These are phyloP conservation scores for Trididemnum miniatum DNA, from an alignment of 23 tunicate species.

Conservation along the genomic window DNA sequence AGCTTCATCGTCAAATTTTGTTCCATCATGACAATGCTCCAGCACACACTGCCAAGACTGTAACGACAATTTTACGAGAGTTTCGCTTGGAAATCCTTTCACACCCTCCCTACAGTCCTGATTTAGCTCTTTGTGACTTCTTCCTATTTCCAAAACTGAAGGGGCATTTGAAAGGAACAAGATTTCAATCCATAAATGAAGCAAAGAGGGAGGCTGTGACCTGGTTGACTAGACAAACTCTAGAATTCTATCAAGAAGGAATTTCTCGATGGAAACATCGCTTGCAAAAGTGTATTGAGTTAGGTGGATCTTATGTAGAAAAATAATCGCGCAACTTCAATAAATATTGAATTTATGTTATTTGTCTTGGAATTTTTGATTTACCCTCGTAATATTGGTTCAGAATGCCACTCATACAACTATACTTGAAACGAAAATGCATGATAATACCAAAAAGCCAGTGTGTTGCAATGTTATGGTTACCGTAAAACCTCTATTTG, in stretches of 20 bases:
- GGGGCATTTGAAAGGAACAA: neutral
- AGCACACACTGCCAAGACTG: neutral
- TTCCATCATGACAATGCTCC: constrained; percentile 22
- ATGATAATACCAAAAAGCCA: no score
- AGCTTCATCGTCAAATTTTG: constrained; percentile 7
- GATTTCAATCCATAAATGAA: neutral
- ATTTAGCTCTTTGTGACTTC: neutral
- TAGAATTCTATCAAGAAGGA: neutral
- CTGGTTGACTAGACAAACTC: neutral
- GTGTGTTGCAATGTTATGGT: no score
- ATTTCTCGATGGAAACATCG: neutral
- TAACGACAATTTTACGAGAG: neutral
- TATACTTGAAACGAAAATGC: no score
- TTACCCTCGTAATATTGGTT: no score
- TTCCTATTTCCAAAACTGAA: constrained; percentile 5
- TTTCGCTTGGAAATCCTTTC: constrained; percentile 5
- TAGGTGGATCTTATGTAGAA: neutral
- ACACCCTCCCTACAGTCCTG: constrained; percentile 13
- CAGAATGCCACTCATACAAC: no score
- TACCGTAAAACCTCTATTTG: no score
- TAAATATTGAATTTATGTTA: no score
- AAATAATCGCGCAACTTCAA: no score
- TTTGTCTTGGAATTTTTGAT: no score
- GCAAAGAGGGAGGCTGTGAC: neutral
- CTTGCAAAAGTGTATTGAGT: neutral